Conservation (phyloP, 2,797 vertebrate genomes). For the Manis crassicaudata region DNA sequence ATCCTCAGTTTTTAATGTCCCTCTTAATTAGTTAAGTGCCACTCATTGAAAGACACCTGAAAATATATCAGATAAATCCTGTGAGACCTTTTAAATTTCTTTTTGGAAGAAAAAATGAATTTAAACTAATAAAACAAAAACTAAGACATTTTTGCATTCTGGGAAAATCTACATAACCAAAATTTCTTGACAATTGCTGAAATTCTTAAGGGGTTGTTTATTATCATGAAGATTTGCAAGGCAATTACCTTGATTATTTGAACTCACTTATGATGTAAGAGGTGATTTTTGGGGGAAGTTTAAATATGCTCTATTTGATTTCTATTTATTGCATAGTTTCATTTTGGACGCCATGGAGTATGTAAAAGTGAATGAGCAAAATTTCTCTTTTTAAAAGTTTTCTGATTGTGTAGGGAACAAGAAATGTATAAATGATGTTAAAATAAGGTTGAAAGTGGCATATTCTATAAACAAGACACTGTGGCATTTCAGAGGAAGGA, state of each 20-base stretch:
- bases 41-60: not conserved
- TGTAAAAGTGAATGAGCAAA: constrained; percentile 5
- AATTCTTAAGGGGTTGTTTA: not conserved
- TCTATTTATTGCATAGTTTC: not conserved
- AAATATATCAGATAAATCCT: not conserved
- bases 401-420: not conserved
- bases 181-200: not conserved
- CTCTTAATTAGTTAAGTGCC: not conserved
- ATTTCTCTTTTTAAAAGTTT: not conserved
- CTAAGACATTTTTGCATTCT: not conserved
- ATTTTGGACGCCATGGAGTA: not conserved
- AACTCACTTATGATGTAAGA: not conserved
- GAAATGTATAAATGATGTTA: not conserved
- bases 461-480: not conserved
- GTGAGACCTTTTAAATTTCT: not conserved
- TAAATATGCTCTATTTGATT: not conserved
- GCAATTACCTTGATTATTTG: not conserved
- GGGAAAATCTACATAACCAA: not conserved
- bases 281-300: not conserved
- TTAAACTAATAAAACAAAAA: not conserved
- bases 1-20: not conserved
- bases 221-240: not conserved
- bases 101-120: not conserved
- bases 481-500: not conserved
- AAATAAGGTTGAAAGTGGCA: not conserved